These are phyloP conservation scores for Macroglossus sobrinus DNA, from an alignment of 2,113 vertebrate species.

Conservation along the genomic window DNA sequence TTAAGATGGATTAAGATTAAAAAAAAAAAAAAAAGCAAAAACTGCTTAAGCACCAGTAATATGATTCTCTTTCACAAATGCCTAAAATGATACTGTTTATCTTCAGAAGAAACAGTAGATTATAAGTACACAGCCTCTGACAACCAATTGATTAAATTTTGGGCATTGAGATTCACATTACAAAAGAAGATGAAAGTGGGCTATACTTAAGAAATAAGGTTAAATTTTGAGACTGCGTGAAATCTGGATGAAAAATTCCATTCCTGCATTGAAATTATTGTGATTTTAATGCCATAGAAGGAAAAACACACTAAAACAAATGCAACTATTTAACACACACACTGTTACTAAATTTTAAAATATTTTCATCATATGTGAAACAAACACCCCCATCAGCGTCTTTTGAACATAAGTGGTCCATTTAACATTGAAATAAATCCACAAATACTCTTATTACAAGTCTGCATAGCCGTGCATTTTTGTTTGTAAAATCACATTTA, in stretches of 20 bases:
- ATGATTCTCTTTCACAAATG: slow-evolving; percentile 88
- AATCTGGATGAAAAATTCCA: slow-evolving; percentile 75
- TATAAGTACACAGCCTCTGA: slow-evolving; percentile 84
- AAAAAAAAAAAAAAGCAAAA: slow-evolving; percentile 83
- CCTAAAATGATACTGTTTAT: slow-evolving; percentile 89
- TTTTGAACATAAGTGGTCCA: slow-evolving; percentile 23
- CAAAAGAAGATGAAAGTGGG: slow-evolving; percentile 82
- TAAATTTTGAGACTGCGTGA: slow-evolving; percentile 75
- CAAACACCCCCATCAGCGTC: background rate
- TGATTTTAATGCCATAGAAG: slow-evolving; percentile 49
- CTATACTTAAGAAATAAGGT: slow-evolving; percentile 80
- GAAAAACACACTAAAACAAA: slow-evolving; percentile 62
- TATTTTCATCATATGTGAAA: slow-evolving; percentile 58
- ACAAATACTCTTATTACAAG: background rate
- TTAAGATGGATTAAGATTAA: slow-evolving; percentile 92
- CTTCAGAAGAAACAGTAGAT: slow-evolving; percentile 87
- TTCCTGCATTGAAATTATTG: slow-evolving; percentile 1
- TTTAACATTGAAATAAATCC: background rate
- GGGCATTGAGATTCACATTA: slow-evolving; percentile 80
- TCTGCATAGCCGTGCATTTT: background rate
- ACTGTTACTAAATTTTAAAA: slow-evolving; percentile 57
- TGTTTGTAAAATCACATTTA: slow-evolving; percentile 1
- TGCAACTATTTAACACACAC: slow-evolving; percentile 49
- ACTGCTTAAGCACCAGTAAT: slow-evolving; percentile 91
- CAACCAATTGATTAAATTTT: slow-evolving; percentile 87